These are phyloP conservation scores for Bombus affinis DNA, from an alignment of 1,140 invertebrate species.

Conservation along the genomic window DNA sequence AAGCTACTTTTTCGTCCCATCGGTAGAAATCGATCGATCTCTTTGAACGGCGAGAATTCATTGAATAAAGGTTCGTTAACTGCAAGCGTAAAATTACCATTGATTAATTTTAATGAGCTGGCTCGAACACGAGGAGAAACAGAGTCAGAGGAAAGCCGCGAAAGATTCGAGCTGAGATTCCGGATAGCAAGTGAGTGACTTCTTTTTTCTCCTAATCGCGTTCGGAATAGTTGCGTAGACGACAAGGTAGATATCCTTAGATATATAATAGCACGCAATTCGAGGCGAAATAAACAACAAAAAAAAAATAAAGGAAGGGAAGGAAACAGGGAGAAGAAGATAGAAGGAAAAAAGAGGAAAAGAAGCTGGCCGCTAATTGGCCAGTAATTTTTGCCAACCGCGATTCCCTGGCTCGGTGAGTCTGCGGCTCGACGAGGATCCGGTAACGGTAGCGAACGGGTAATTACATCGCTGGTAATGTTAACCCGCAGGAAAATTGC, in stretches of 20 bases:
- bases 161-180: neutral
- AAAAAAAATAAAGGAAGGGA: slow-evolving; percentile 21
- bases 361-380: slow-evolving; percentile 61
- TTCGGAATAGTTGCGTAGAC: neutral
- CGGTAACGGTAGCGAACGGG: slow-evolving; percentile 65
- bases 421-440: slow-evolving; percentile 54
- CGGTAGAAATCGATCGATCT: neutral
- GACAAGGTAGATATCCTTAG: slow-evolving; percentile 4
- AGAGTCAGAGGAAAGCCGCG: neutral
- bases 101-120: slow-evolving; percentile 40
- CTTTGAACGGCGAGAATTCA: neutral
- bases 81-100: slow-evolving; percentile 13
- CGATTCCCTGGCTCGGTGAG: slow-evolving; percentile 53
- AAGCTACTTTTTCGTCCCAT: neutral
- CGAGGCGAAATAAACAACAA: slow-evolving; percentile 44
- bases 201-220: slow-evolving; percentile 25
- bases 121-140: neutral
- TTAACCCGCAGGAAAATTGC: slow-evolving; percentile 64
- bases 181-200: neutral
- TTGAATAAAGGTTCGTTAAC: slow-evolving; percentile 28
- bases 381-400: slow-evolving; percentile 66
- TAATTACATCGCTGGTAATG: slow-evolving; percentile 62
- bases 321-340: slow-evolving; percentile 23
- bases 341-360: slow-evolving; percentile 15
- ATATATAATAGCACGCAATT: slow-evolving; percentile 35